Evolutionary conservation across 2,888 invertebrate species (phyloP).

Genomic region (Allygus modestus): DNA sequence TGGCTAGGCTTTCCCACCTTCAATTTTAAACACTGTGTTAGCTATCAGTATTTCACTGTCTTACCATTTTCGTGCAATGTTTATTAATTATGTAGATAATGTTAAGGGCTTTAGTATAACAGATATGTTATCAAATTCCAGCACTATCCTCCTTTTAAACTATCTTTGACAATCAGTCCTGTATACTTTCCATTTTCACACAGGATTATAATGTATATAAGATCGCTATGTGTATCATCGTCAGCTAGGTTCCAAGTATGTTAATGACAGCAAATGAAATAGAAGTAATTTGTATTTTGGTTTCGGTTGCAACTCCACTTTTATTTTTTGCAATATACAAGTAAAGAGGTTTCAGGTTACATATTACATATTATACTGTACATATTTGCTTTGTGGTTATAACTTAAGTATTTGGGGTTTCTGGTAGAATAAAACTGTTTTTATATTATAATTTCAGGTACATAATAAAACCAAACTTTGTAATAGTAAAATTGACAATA

Average conservation of each 20-base stretch:
- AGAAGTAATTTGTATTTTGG: constrained; percentile 15
- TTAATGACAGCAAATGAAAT: constrained; percentile 29
- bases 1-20: constrained; percentile 29
- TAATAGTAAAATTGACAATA: constrained; percentile 25
- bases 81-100: constrained; percentile 33
- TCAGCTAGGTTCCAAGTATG: not conserved
- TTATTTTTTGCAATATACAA: constrained; percentile 31
- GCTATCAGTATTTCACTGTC: constrained; percentile 48
- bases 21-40: constrained; percentile 23
- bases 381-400: constrained; percentile 32
- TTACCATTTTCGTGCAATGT: constrained; percentile 54
- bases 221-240: not conserved
- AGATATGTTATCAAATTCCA: constrained; percentile 6
- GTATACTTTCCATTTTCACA: constrained; percentile 45
- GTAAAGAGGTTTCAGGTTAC: constrained; percentile 42
- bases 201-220: constrained; percentile 51
- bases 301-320: constrained; percentile 37
- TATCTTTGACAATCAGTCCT: constrained; percentile 56
- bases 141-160: constrained; percentile 21
- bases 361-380: constrained; percentile 36
- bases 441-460: not conserved
- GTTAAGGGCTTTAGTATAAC: not conserved
- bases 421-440: constrained; percentile 19
- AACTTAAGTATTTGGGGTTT: constrained; percentile 13
- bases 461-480: not conserved